Evolutionary conservation across 1,140 invertebrate species (phyloP), one percentile per base, ranked within the genome.

Genomic region (Aphidius gifuensis): DNA sequence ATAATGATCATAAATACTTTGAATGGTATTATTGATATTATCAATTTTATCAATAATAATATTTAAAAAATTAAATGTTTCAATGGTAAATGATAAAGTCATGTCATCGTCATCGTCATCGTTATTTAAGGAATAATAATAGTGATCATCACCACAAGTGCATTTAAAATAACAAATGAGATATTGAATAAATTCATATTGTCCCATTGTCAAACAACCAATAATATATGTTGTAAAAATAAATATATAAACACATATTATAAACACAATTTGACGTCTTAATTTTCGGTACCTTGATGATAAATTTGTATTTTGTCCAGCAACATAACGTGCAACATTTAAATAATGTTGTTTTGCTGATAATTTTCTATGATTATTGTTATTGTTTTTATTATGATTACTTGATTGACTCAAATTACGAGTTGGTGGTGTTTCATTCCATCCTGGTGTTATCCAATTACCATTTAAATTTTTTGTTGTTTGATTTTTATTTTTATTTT

Each of bases 261-360:
- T 56, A 58, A 23, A 54, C n/a, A 62, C 61, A 62, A 69, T 43
- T 57, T 61, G 49, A 57, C 65, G 57, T 61, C 49, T 69, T 51
- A 69, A 66, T 58, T 59, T 67, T 68, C 64, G 71, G 72, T 74
- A 81, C 78, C 75, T 78, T 69, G 72, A 72, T 45, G 74, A 72
- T 60, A 82, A 72, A 71, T 80, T 82, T 51, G 82, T 83, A 64
- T 76, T 83, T 63, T 85, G 83, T 43, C 85, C 89, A 60, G 87
- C 86, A 58, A 91, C 82, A 70, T 91, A 92, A 74, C 90, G 79
- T 54, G 89, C 84, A 68, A 90, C 85, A 48, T 81, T 84, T 46
- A 91, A 69, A 73, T 91, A 92, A 70, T 91, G 87, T 66, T 90
- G 87, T 68, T 91, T 91, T 0, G 87, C 88, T 38, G 86, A 88